A percentile compares a stretch with the other conserved stretches of the same genome.
phyloP scores from a whole-genome alignment of 2,113 vertebrate species.

The Lamprologus ornatipinnis region DNA sequence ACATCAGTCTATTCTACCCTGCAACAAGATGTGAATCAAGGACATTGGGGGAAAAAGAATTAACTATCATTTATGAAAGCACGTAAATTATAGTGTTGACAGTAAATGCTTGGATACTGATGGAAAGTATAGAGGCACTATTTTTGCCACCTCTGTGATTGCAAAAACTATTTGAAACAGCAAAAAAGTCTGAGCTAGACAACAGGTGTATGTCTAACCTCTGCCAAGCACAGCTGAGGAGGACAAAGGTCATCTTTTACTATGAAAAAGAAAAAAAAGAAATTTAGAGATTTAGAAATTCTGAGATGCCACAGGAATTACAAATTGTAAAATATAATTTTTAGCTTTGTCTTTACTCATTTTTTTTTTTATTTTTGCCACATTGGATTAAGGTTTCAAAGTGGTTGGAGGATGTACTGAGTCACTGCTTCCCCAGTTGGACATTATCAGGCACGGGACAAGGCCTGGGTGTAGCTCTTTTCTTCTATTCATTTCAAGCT shows the following conservation, averaged over 20 bases:
- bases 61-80: not conserved
- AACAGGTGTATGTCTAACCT: not conserved
- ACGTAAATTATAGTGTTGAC: not conserved
- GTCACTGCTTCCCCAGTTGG: not conserved
- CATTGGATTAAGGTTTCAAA: not conserved
- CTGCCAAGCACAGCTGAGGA: not conserved
- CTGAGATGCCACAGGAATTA: not conserved
- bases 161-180: not conserved
- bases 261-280: not conserved
- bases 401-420: fast-evolving
- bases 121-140: not conserved
- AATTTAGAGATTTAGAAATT: not conserved
- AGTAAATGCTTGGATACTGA: not conserved
- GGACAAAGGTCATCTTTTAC: not conserved
- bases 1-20: not conserved
- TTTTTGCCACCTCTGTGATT: not conserved
- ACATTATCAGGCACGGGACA: not conserved
- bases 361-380: not conserved
- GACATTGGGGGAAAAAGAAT: not conserved
- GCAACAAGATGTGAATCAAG: not conserved
- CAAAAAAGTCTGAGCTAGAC: not conserved
- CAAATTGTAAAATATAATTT: not conserved
- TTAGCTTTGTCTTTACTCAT: not conserved
- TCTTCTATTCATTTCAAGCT: fast-evolving
- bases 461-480: not conserved